Evolutionary conservation across 2,888 invertebrate species (phyloP), one percentile per base, ranked within the genome.

Genomic region (Drosophila demipolita): DNA sequence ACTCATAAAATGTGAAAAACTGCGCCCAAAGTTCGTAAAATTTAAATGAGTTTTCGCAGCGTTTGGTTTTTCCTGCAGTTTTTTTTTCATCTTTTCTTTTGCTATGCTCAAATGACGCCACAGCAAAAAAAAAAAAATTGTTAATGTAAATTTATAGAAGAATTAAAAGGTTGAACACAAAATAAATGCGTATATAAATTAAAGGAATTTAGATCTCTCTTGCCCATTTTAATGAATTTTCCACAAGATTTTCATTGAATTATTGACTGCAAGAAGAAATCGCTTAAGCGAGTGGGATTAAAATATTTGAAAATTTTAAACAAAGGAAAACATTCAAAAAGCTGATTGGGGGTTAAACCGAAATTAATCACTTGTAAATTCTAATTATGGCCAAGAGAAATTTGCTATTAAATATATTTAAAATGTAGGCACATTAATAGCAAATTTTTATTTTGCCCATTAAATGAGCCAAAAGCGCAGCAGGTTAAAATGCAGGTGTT

Each of bases 21-120:
- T 80, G 85, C 83, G 88, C 81, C 80, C 72, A 88, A 82, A 89
- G 90, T 85, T 85, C 85, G 88, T 85, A 88, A 89, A 85, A 90
- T 85, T 85, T 85, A 89, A 90, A 85, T 85, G 85, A 85, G 90
- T 85, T 85, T 88, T 85, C 73, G 50, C 64, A 26, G 52, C 69
- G 61, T 80, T 85, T 74, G 73, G 70, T 73, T 87, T 66, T 59
- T 60, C 29, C 59, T 48, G 35, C 60, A 45, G 52, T 45, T 53
- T 67, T 15, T 20, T 74, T 81, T 55, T 61, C 53, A 42, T 72
- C 65, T 85, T 65, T 64, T 52, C 38, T 45, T 40, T 73, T 78
- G 66, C 72, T 72, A 72, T 70, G 80, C 83, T 78, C 87, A 88
- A 85, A 86, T 88, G 87, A 83, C 75, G 87, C 81, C 45, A 83